Conservation (phyloP, 2,888 invertebrate genomes). For the Drosophila rubida region DNA sequence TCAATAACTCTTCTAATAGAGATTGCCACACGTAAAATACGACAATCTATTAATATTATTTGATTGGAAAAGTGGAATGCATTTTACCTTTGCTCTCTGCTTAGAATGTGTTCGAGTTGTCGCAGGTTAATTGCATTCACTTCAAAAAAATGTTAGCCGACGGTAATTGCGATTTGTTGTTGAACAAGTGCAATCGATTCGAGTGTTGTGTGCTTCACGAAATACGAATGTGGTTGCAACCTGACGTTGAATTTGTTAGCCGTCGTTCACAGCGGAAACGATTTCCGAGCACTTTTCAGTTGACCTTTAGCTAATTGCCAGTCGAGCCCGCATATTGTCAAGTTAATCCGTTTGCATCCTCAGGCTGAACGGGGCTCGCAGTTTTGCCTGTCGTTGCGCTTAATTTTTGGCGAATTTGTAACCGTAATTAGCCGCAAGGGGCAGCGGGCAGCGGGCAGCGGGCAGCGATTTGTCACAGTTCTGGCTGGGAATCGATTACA, state of each 20-base stretch:
- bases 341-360: constrained; percentile 59
- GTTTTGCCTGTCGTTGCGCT: constrained; percentile 50
- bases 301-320: constrained; percentile 47
- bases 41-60: too few relatives aligned
- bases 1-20: too few relatives aligned
- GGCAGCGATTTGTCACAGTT: constrained; percentile 72
- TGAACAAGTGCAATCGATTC: constrained; percentile 22
- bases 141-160: constrained; percentile 47
- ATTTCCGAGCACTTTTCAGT: constrained; percentile 22
- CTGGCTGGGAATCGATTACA: constrained; percentile 28
- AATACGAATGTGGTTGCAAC: constrained; percentile 10
- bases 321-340: constrained; percentile 36
- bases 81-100: constrained; percentile 34
- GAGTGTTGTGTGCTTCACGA: constrained; percentile 34
- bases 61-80: too few relatives aligned
- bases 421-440: constrained; percentile 59
- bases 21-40: too few relatives aligned
- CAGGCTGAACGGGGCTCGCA: constrained; percentile 31
- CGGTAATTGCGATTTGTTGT: constrained; percentile 46
- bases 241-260: background rate
- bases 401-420: constrained; percentile 47
- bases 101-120: background rate
- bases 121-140: constrained; percentile 3
- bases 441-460: constrained; percentile 26
- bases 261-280: constrained; percentile 30